Percentiles rank a stretch among this genome's conserved stretches.
These are phyloP conservation scores for Scaeva pyrastri DNA, from an alignment of 2,888 invertebrate genomes.

Conservation along the genomic window DNA sequence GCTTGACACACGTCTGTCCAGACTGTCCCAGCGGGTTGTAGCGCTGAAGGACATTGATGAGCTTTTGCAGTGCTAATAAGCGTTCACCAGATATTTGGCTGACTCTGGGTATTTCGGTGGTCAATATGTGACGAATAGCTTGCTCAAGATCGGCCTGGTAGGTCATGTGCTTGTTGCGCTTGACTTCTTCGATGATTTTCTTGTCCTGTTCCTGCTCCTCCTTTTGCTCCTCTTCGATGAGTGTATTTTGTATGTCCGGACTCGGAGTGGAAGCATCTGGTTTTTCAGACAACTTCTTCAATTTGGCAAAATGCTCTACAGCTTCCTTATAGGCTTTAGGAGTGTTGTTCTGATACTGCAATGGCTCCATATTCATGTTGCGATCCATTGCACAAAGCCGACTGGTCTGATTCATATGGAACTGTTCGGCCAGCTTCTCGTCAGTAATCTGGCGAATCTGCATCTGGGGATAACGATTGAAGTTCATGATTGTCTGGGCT, in stretches of 20 bases:
- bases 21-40: conserved; percentile 92
- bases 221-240: conserved; percentile 16
- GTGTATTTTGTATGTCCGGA: background rate
- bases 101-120: conserved; percentile 91
- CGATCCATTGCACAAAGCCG: conserved; percentile 79
- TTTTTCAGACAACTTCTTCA: conserved; percentile 77
- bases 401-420: conserved; percentile 77
- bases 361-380: conserved; percentile 72
- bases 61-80: conserved; percentile 89
- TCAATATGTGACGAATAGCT: conserved; percentile 92
- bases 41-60: conserved; percentile 88
- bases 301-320: conserved; percentile 77
- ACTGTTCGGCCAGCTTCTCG: conserved; percentile 78
- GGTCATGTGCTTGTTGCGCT: conserved; percentile 85
- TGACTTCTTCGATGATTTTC: conserved; percentile 79
- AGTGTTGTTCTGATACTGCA: conserved; percentile 81
- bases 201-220: conserved; percentile 37
- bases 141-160: conserved; percentile 95
- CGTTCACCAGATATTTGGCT: conserved; percentile 89
- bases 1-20: conserved; percentile 87
- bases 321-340: conserved; percentile 79
- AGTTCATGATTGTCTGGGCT: conserved; percentile 85
- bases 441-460: conserved; percentile 86
- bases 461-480: conserved; percentile 86
- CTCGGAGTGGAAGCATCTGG: conserved; percentile 47